A percentile compares a stretch with the other conserved stretches of the same genome.
Evolutionary conservation across 2,113 vertebrate species (phyloP).

Genomic region (Paramormyrops kingsleyae): DNA sequence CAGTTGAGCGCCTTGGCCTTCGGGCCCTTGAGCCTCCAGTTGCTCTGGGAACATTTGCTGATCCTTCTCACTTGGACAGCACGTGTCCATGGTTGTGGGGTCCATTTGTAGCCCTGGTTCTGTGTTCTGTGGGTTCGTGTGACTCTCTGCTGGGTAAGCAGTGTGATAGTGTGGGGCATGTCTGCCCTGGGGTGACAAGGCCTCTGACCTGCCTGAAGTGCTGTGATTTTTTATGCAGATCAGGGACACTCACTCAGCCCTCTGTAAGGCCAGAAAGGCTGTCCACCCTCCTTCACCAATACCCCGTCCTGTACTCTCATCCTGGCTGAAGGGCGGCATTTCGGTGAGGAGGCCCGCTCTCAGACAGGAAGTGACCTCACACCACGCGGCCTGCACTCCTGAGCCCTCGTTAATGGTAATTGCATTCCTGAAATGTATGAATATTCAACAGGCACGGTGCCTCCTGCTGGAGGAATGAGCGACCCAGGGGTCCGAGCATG

Average conservation of each 20-base stretch:
- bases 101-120: not conserved
- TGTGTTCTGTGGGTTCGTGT: not conserved
- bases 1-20: not conserved
- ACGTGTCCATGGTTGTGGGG: not conserved
- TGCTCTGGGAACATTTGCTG: not conserved
- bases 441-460: not conserved
- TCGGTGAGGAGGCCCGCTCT: not conserved
- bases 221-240: not conserved
- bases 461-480: not conserved
- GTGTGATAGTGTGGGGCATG: not conserved
- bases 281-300: not conserved
- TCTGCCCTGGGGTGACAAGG: not conserved
- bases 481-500: not conserved
- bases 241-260: not conserved
- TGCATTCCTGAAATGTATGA: not conserved
- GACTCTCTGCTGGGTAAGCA: not conserved
- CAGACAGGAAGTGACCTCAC: not conserved
- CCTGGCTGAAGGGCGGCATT: not conserved
- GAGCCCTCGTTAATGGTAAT: not conserved
- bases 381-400: not conserved
- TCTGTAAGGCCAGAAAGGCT: not conserved
- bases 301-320: not conserved
- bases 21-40: not conserved
- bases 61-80: not conserved
- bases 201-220: not conserved